Conservation (phyloP, 2,797 vertebrate genomes). For the Botia kubotai region DNA sequence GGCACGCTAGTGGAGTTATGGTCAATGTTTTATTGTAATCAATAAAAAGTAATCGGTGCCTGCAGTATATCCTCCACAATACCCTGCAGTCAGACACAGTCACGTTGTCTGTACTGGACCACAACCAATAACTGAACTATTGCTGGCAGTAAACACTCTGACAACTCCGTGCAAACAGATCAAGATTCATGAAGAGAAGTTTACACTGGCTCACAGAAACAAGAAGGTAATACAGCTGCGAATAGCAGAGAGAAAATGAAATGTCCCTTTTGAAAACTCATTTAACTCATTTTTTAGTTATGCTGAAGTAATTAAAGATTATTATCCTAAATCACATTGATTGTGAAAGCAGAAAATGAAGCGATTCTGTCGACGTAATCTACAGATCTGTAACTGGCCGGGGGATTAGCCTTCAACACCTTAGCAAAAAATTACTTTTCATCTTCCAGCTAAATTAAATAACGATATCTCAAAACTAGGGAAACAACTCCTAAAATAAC, state of each 20-base stretch:
- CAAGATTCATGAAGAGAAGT: slow-evolving; percentile 8
- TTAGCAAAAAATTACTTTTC: background rate
- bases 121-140: slow-evolving; percentile 25
- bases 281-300: background rate
- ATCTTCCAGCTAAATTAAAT: background rate
- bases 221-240: background rate
- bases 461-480: background rate
- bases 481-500: background rate
- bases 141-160: background rate
- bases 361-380: background rate
- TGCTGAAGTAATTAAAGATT: background rate
- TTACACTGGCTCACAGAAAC: background rate
- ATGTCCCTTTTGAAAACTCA: background rate
- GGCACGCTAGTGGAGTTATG: slow-evolving; percentile 13
- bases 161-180: slow-evolving; percentile 9
- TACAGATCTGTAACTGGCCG: background rate
- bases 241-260: background rate
- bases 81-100: slow-evolving; percentile 23
- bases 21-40: slow-evolving; percentile 5
- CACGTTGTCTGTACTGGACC: slow-evolving; percentile 9
- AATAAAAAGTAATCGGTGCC: slow-evolving; percentile 26
- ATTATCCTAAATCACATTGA: background rate
- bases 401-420: background rate
- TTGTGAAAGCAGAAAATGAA: background rate
- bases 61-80: slow-evolving; percentile 23